A percentile compares a stretch with the other conserved stretches of the same genome.
Conservation (phyloP, 2,113 vertebrate genomes). For the Aphyosemion australe region DNA sequence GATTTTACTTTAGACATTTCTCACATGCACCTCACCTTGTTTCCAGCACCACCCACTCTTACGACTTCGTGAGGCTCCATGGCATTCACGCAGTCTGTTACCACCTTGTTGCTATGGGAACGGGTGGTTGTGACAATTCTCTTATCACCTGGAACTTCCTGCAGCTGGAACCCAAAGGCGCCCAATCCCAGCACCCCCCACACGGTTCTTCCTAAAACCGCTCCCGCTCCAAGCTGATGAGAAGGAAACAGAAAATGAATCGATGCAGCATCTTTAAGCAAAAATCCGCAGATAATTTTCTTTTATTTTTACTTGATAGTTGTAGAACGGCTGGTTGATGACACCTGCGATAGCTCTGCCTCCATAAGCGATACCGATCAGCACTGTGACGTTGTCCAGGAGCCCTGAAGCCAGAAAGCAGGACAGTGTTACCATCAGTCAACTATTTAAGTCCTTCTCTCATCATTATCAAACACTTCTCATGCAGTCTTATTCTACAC, state of each 20-base stretch:
- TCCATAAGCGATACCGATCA: slow-evolving; percentile 93
- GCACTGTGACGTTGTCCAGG: slow-evolving; percentile 94
- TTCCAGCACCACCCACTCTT: slow-evolving; percentile 94
- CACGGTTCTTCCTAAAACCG: slow-evolving; percentile 88
- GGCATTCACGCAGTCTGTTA: slow-evolving; percentile 87
- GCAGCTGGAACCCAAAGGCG: slow-evolving; percentile 92
- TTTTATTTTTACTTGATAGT: slow-evolving; percentile 90
- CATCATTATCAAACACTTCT: neutral
- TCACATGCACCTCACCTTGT: slow-evolving; percentile 83
- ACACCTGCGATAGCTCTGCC: slow-evolving; percentile 95
- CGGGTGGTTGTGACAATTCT: slow-evolving; percentile 91
- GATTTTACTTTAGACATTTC: too few relatives aligned
- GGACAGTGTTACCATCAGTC: slow-evolving; percentile 2
- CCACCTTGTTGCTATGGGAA: slow-evolving; percentile 92
- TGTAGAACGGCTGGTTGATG: slow-evolving; percentile 98
- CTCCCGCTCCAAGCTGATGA: slow-evolving; percentile 82
- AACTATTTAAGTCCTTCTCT: neutral
- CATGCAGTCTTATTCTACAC: slow-evolving; percentile 4
- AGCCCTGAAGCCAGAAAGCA: slow-evolving; percentile 81
- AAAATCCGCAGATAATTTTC: neutral
- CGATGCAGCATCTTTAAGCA: neutral
- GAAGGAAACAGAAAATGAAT: slow-evolving; percentile 1
- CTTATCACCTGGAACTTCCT: slow-evolving; percentile 85
- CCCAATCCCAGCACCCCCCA: slow-evolving; percentile 93
- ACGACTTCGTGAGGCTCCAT: slow-evolving; percentile 90